A percentile compares a stretch with the other conserved stretches of the same genome.
Evolutionary conservation across 2,888 invertebrate species (phyloP).

Genomic region (Lasioglossum villosulum): DNA sequence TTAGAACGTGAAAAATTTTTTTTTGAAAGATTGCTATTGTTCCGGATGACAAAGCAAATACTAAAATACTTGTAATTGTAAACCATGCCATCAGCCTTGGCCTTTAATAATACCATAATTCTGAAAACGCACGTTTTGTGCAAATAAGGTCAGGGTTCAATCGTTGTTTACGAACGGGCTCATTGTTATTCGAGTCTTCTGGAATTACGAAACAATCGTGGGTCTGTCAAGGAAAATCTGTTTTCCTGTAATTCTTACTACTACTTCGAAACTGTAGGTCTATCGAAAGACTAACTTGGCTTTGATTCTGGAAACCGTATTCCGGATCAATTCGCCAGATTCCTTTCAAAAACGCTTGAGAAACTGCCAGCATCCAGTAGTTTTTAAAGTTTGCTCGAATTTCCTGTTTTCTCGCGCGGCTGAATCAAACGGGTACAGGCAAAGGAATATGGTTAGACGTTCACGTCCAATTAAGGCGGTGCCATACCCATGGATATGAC

Average conservation of each 20-base stretch:
- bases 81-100: not conserved
- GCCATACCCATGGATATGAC: no score
- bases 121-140: not conserved
- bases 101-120: not conserved
- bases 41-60: no score
- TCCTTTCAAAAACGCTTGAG: not conserved
- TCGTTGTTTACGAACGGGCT: not conserved
- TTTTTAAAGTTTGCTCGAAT: not conserved
- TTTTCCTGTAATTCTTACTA: not conserved
- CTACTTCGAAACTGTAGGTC: not conserved
- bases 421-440: constrained; percentile 2
- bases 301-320: not conserved
- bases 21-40: no score
- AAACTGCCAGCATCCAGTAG: not conserved
- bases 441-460: not conserved
- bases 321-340: not conserved
- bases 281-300: not conserved
- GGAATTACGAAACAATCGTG: not conserved
- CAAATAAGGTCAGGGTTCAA: not conserved
- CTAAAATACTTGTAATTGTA: not conserved
- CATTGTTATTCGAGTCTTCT: not conserved
- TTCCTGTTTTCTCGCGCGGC: constrained; percentile 2
- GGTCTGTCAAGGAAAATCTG: not conserved
- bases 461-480: constrained; percentile 31
- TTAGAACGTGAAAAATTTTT: no score